Percentiles rank a stretch among this genome's conserved stretches.
phyloP scores from a whole-genome alignment of 2,888 invertebrate genomes.

The Nematopogon swammerdamellus region DNA sequence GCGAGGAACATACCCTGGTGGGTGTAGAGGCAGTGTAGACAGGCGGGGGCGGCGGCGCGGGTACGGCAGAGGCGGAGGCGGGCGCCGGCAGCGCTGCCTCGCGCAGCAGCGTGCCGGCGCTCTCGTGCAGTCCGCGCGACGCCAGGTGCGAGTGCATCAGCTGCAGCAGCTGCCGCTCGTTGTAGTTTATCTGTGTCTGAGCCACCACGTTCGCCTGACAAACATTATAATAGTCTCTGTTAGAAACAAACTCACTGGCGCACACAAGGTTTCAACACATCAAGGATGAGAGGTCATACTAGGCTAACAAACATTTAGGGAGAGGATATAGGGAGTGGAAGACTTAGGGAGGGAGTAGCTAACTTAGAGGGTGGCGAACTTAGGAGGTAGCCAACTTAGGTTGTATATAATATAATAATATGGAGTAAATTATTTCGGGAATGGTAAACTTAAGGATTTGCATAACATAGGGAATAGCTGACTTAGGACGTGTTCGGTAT shows the following conservation, averaged over 20 bases:
- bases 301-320: background rate
- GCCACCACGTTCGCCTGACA: conserved; percentile 89
- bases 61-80: conserved; percentile 14
- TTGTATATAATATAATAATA: too few relatives aligned
- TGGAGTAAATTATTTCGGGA: too few relatives aligned
- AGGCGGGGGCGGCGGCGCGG: conserved; percentile 39
- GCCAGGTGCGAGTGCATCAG: conserved; percentile 86
- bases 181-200: conserved; percentile 92
- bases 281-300: background rate
- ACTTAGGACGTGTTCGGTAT: too few relatives aligned
- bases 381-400: too few relatives aligned
- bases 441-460: too few relatives aligned
- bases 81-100: conserved; percentile 68
- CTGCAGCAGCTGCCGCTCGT: conserved; percentile 80
- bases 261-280: background rate
- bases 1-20: conserved; percentile 34
- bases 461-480: too few relatives aligned
- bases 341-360: too few relatives aligned
- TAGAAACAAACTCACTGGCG: background rate
- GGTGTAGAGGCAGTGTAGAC: conserved; percentile 54
- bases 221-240: background rate
- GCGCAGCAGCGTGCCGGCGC: conserved; percentile 69
- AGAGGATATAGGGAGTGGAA: background rate
- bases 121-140: conserved; percentile 68
- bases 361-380: too few relatives aligned